These are phyloP conservation scores for Syndactyla subalaris DNA, from an alignment of 2,797 vertebrate species.

Conservation along the genomic window DNA sequence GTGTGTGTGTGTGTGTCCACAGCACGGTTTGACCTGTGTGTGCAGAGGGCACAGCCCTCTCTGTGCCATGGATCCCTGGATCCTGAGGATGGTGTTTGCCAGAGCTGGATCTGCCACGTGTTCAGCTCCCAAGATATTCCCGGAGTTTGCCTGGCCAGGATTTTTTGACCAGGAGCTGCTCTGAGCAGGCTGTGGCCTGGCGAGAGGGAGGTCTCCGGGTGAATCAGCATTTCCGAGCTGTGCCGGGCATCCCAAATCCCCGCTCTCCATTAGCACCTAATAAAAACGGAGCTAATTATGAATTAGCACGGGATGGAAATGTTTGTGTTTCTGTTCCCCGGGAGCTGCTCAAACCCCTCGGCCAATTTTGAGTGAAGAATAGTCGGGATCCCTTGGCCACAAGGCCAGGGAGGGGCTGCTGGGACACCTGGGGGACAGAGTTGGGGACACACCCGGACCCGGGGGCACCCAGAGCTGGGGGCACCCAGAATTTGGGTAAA, in stretches of 20 bases:
- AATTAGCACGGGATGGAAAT: slow-evolving; percentile 41
- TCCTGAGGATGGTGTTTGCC: neutral
- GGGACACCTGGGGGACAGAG: neutral
- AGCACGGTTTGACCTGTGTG: accelerated
- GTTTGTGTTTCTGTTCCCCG: slow-evolving; percentile 54
- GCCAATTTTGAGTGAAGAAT: neutral
- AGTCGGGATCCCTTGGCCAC: accelerated
- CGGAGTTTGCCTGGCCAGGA: neutral
- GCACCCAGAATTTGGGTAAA: no score
- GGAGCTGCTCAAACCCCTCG: slow-evolving; percentile 15
- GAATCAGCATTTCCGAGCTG: slow-evolving; percentile 77
- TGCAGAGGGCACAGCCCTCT: accelerated
- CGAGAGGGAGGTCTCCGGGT: slow-evolving; percentile 44
- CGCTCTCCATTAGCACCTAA: slow-evolving; percentile 78
- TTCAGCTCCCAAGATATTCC: neutral
- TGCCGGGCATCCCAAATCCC: slow-evolving; percentile 69
- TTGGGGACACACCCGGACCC: neutral
- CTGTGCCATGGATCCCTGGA: neutral
- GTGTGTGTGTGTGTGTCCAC: neutral
- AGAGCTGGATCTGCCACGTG: neutral
- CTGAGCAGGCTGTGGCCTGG: neutral
- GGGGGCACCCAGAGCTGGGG: no score
- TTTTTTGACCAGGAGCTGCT: neutral
- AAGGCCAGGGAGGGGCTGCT: neutral
- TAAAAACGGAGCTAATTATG: slow-evolving; percentile 71